Conservation (phyloP, 1,140 invertebrate genomes). For the Venturia canescens region DNA sequence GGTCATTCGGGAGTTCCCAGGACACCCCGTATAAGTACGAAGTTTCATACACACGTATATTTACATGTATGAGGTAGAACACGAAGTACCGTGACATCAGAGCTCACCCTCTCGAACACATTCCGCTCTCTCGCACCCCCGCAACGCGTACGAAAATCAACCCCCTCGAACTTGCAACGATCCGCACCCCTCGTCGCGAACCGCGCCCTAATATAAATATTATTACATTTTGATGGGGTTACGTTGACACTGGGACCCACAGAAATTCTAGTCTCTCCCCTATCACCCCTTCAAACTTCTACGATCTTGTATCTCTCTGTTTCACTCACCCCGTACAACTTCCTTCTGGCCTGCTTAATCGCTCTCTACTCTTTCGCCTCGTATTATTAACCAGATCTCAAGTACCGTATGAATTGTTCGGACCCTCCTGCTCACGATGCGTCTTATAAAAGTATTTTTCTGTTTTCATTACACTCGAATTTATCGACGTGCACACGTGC, state of each 20-base stretch:
- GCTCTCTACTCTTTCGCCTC: background rate
- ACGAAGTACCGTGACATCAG: conserved; percentile 39
- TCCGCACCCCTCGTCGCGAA: conserved; percentile 54
- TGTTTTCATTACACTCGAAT: conserved; percentile 10
- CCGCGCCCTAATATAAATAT: conserved; percentile 77
- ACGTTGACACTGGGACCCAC: conserved; percentile 70
- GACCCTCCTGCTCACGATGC: background rate
- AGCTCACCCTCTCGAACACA: conserved; percentile 55
- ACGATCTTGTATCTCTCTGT: conserved; percentile 30
- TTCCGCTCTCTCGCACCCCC: conserved; percentile 56
- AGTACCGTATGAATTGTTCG: background rate
- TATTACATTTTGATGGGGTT: conserved; percentile 77
- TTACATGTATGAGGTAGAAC: background rate
- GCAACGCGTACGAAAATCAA: conserved; percentile 61
- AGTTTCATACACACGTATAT: background rate
- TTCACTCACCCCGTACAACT: conserved; percentile 2
- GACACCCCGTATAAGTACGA: conserved; percentile 54
- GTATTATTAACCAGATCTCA: conserved; percentile 1
- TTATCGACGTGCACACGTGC: conserved; percentile 1
- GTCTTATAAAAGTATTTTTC: background rate
- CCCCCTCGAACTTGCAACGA: conserved; percentile 55
- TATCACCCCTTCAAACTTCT: background rate
- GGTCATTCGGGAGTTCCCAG: conserved; percentile 62
- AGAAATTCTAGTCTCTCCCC: conserved; percentile 37
- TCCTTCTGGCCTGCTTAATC: conserved; percentile 10